These are phyloP conservation scores for Iselma pallidipennis DNA, from an alignment of 2,888 invertebrate species.

Conservation along the genomic window DNA sequence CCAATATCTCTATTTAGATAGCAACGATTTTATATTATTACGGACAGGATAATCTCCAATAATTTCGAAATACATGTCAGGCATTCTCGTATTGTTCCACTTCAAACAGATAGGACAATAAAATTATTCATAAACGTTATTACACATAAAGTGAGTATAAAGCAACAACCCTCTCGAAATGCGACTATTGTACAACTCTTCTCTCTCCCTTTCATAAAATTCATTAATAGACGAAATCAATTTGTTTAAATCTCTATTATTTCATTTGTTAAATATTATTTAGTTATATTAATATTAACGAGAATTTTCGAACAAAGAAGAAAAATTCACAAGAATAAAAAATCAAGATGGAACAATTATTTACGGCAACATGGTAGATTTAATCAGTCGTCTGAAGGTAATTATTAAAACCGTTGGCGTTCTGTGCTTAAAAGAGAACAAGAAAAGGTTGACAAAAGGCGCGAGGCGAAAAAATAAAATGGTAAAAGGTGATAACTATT, in stretches of 20 bases:
- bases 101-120: conserved; percentile 10
- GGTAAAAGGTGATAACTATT: conserved; percentile 8
- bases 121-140: conserved; percentile 21
- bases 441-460: neutral
- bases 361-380: neutral
- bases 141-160: conserved; percentile 17
- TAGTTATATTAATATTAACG: no score
- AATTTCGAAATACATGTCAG: no score
- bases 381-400: neutral
- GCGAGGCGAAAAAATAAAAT: neutral
- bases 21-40: no score
- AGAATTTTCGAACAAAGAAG: neutral
- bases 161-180: conserved; percentile 18
- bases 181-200: conserved; percentile 3
- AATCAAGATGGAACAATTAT: neutral
- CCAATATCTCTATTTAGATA: no score
- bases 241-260: no score
- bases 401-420: neutral
- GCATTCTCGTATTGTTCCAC: neutral
- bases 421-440: no score
- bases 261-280: no score
- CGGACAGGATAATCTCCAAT: no score
- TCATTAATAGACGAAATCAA: no score
- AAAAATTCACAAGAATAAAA: neutral
- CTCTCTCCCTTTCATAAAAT: neutral